These are phyloP conservation scores for Sarcoramphus papa DNA, from an alignment of 2,797 vertebrate species.

Conservation along the genomic window DNA sequence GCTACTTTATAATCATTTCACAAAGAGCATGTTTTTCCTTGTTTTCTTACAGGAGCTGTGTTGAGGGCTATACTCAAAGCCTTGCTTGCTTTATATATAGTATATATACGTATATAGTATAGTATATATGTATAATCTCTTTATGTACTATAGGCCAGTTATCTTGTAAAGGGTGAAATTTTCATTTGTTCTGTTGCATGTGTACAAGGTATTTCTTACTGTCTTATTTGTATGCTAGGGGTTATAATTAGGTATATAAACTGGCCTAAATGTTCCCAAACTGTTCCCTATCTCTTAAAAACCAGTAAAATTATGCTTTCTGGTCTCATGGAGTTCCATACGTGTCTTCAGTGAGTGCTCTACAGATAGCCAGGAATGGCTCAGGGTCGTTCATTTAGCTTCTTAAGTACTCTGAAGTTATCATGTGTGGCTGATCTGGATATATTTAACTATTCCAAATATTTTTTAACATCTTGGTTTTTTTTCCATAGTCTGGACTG, in stretches of 20 bases:
- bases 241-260: not conserved
- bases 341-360: not conserved
- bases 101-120: too few species aligned
- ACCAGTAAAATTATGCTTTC: not conserved
- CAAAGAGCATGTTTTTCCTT: not conserved
- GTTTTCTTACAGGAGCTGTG: not conserved
- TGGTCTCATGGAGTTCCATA: not conserved
- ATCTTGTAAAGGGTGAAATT: not conserved
- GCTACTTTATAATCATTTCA: not conserved
- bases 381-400: not conserved
- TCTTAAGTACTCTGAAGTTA: not conserved
- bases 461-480: not conserved
- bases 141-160: not conserved
- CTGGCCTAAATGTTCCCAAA: not conserved
- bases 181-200: not conserved
- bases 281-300: not conserved
- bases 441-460: conserved; percentile 5
- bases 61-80: not conserved
- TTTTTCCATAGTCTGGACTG: not conserved
- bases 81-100: not conserved
- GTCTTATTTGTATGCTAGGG: not conserved
- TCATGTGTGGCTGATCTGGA: not conserved
- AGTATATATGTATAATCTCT: not conserved
- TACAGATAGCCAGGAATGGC: not conserved
- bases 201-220: not conserved